Conservation (phyloP, 2,888 invertebrate genomes). For the Callyntrura sp. region DNA sequence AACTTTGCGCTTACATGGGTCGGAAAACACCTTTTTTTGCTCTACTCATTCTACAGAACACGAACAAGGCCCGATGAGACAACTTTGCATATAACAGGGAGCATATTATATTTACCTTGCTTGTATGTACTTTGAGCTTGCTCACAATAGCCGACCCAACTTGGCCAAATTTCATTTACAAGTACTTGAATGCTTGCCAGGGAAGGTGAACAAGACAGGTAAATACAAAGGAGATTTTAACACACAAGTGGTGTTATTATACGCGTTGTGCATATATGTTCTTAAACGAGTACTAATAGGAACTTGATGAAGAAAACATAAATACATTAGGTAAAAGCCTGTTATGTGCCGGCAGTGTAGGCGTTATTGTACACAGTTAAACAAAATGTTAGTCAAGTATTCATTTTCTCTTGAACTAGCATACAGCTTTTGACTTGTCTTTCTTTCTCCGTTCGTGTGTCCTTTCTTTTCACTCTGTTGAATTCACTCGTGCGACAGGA, state of each 20-base stretch:
- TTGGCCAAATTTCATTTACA: no score
- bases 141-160: no score
- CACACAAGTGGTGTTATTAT: not conserved
- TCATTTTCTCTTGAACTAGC: constrained; percentile 47
- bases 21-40: not conserved
- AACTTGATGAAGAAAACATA: no score
- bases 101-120: no score
- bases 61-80: not conserved
- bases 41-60: not conserved
- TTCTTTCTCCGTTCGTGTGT: constrained; percentile 39
- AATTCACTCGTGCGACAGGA: constrained; percentile 60
- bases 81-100: no score
- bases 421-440: constrained; percentile 53
- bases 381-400: constrained; percentile 6
- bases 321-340: no score
- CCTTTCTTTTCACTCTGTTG: constrained; percentile 71
- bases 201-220: no score
- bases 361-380: not conserved
- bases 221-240: no score
- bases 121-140: no score
- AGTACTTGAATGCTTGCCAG: no score
- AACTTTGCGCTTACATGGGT: not conserved
- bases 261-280: no score
- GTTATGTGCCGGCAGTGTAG: not conserved
- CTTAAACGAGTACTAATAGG: not conserved